Evolutionary conservation across 1,140 invertebrate species (phyloP), one percentile per base, ranked within the genome.

Genomic region (Lamellibrachia luymesi): DNA sequence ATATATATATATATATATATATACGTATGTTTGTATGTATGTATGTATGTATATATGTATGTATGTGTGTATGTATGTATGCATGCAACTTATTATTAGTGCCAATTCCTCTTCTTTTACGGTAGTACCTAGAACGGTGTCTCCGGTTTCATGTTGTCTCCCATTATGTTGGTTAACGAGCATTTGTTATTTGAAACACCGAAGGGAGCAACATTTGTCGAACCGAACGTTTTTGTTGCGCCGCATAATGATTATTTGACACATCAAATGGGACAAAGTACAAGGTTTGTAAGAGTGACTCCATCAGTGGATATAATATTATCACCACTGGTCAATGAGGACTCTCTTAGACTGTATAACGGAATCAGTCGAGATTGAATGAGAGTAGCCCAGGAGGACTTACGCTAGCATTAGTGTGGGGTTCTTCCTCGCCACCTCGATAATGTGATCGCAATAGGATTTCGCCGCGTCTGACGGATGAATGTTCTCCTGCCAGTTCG

Each of bases 401-500:
- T 49, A 93, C 93, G 93, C 93, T 2, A 93, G 13, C 13, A 93
- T 7, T 25, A 93, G 50, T 6, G 56, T 49, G 0, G 93, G 93
- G 17, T 93, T 93, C 80, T 38, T 92, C 5, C 91, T 27, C 10
- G 93, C 25, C 50, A 93, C 25, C 80, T 64, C 90, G 38, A 38
- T 25, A n/a, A 93, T 91, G 27, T 64, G 80, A 56, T 51, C 52
- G 56, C 93, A 93, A 51, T 93, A 93, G n/a, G 38, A 56, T 27
- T 56, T 2, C 38, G 93, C 91, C 52, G n/a, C 89, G 22, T 2
- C 90, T 17, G 93, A 93, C 17, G 91, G 93, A 27, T 56, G 52
- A 17, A 64, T 50, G 22, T 95, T 95, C 92, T 97, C 96, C 93
- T 96, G 96, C 98, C 98, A 98, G 90, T 97, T 96, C 64, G 96